A percentile compares a stretch with the other conserved stretches of the same genome.
phyloP scores from a whole-genome alignment of 2,113 vertebrate species.

The Trichomycterus rosablanca region DNA sequence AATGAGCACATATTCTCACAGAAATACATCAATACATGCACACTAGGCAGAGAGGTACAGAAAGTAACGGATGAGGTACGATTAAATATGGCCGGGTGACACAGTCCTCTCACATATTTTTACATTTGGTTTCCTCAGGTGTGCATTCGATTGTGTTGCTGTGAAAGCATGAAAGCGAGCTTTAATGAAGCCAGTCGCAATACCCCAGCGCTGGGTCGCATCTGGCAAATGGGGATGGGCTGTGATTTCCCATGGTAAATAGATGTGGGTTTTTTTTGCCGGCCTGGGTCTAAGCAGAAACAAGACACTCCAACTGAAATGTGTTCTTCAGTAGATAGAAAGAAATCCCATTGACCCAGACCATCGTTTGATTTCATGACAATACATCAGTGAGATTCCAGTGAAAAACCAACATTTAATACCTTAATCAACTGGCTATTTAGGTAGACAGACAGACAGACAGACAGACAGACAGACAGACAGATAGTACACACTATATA shows the following conservation, averaged over 20 bases:
- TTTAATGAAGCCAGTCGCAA: conserved; percentile 10
- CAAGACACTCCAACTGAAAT: not conserved
- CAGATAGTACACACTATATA: no score
- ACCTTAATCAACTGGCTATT: no score
- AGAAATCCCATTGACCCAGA: not conserved
- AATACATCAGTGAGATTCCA: no score
- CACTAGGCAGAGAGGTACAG: not conserved
- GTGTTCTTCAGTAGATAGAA: not conserved
- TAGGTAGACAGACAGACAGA: no score
- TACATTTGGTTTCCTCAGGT: not conserved
- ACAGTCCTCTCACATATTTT: not conserved
- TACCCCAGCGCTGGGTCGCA: not conserved
- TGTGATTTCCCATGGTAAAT: not conserved
- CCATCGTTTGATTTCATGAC: no score
- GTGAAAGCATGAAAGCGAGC: conserved; percentile 1
- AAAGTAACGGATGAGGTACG: conserved; percentile 7
- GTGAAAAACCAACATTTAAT: no score
- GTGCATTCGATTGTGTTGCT: not conserved
- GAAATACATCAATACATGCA: conserved; percentile 5
- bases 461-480: no score
- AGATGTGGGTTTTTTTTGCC: not conserved
- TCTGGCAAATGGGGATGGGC: conserved; percentile 1
- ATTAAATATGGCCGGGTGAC: conserved; percentile 23
- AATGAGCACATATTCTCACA: no score
- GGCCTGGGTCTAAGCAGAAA: not conserved